A percentile compares a stretch with the other conserved stretches of the same genome.
Evolutionary conservation across 2,888 invertebrate genomes (phyloP).

Genomic region (Ochropleura leucogaster): DNA sequence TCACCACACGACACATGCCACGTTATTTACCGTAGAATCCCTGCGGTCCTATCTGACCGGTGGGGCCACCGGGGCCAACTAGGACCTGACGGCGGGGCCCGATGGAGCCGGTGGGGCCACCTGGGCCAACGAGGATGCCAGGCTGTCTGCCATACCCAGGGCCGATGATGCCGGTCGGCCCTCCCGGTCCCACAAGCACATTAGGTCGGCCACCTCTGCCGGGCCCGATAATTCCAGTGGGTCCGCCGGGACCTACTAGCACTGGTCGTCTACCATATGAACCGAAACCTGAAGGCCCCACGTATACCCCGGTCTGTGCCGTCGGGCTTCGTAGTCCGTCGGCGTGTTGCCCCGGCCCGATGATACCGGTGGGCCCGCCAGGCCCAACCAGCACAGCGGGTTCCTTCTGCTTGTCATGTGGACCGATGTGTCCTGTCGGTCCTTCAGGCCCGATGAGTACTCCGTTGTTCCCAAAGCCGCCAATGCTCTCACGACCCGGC

Average conservation of each 20-base stretch:
- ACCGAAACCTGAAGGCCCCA: slow-evolving; percentile 77
- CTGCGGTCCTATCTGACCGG: slow-evolving; percentile 80
- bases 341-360: slow-evolving; percentile 66
- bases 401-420: slow-evolving; percentile 29
- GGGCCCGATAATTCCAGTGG: slow-evolving; percentile 77
- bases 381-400: slow-evolving; percentile 67
- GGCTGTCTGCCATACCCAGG: slow-evolving; percentile 74
- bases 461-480: slow-evolving; percentile 53
- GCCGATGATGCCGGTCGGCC: slow-evolving; percentile 74
- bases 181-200: slow-evolving; percentile 85
- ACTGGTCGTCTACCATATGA: slow-evolving; percentile 71
- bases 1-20: slow-evolving; percentile 61
- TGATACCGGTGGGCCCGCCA: slow-evolving; percentile 61
- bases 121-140: slow-evolving; percentile 83
- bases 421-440: slow-evolving; percentile 57
- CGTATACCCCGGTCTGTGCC: slow-evolving; percentile 79
- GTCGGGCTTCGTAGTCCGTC: slow-evolving; percentile 73
- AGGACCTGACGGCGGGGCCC: slow-evolving; percentile 72
- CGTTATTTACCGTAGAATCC: slow-evolving; percentile 83
- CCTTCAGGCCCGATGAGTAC: slow-evolving; percentile 74
- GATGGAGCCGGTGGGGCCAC: slow-evolving; percentile 78
- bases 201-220: slow-evolving; percentile 59
- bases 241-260: slow-evolving; percentile 86
- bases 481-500: slow-evolving; percentile 71
- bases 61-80: slow-evolving; percentile 87